Percentiles rank a stretch among this genome's conserved stretches.
These are phyloP conservation scores for Pagrus major DNA, from an alignment of 2,113 vertebrate genomes.

Conservation along the genomic window DNA sequence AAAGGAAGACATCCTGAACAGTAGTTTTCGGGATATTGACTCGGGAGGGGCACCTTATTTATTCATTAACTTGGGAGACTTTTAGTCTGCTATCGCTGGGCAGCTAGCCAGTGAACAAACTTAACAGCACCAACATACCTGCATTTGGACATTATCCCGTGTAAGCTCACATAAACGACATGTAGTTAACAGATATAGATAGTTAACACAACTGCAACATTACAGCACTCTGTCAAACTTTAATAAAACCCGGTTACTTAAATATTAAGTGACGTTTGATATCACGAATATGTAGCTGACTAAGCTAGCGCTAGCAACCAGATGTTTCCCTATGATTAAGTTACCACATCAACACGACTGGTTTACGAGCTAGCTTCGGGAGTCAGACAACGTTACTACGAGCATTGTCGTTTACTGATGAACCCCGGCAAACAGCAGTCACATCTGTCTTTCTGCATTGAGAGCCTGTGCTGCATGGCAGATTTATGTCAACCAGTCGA, in stretches of 20 bases:
- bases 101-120: constrained; percentile 43
- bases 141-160: neutral
- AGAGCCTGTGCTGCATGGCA: neutral
- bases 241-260: neutral
- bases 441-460: neutral
- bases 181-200: no score
- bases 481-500: neutral
- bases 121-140: constrained; percentile 13
- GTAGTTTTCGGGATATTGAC: neutral
- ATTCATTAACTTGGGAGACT: constrained; percentile 30
- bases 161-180: neutral
- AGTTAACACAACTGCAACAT: neutral
- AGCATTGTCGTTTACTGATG: neutral
- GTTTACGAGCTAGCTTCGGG: neutral
- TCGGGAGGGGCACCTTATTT: neutral
- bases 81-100: neutral
- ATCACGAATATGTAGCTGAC: constrained; percentile 14
- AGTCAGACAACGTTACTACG: neutral
- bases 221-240: constrained; percentile 16
- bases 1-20: neutral
- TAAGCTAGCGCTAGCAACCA: constrained; percentile 65
- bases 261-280: neutral
- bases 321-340: neutral
- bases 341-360: constrained; percentile 9
- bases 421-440: neutral